Conservation (phyloP, 1,140 invertebrate species). For the honey bee (Apis mellifera) region Amel_HAv3.1 CM009936.2:8715001-8715500, state of each 20-base stretch:
- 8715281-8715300: not conserved
- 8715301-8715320: too few relatives aligned
- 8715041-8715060: conserved; percentile 74
- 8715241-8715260: not conserved
- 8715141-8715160: not conserved
- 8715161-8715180: conserved; percentile 41
- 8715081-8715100: conserved; percentile 14
- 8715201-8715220: not conserved
- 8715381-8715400: too few relatives aligned
- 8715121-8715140: not conserved
- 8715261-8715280: too few relatives aligned
- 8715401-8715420: too few relatives aligned
- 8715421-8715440: too few relatives aligned
- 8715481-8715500: too few relatives aligned
- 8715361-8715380: too few relatives aligned
- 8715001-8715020: conserved; percentile 51
- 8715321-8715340: too few relatives aligned
- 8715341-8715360: too few relatives aligned
- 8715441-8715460: too few relatives aligned
- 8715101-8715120: not conserved
- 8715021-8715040: conserved; percentile 81
- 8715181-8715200: not conserved
- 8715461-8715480: too few relatives aligned
- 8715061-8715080: conserved; percentile 70
- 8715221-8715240: not conserved